Evolutionary conservation across 2,113 vertebrate genomes (phyloP).

Genomic region (Pandion haliaetus): DNA sequence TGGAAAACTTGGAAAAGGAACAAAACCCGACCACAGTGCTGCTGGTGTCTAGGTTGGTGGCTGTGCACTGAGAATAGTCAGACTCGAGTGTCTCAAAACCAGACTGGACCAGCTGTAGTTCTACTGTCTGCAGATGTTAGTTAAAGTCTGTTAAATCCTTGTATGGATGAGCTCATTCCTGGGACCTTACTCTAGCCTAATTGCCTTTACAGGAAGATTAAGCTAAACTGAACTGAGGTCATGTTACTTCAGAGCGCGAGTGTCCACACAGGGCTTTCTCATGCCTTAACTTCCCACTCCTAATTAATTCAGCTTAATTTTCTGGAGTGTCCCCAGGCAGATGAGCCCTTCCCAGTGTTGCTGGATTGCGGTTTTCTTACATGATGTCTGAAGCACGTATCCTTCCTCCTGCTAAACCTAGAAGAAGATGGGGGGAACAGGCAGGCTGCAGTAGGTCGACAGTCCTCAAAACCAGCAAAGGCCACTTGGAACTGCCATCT

Average conservation of each 20-base stretch:
- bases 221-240: background rate
- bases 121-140: background rate
- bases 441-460: background rate
- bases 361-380: background rate
- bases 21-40: background rate
- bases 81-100: background rate
- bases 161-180: background rate
- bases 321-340: background rate
- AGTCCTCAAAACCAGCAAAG: background rate
- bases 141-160: background rate
- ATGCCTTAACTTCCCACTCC: background rate
- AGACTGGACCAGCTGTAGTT: background rate
- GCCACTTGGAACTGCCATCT: background rate
- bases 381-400: fast-evolving
- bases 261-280: background rate
- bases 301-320: constrained; percentile 35
- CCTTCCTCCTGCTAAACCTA: background rate
- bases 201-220: background rate
- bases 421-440: background rate
- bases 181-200: background rate
- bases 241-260: background rate
- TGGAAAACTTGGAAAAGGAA: background rate
- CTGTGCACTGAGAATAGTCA: background rate
- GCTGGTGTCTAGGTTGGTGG: background rate
- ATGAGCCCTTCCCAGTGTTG: background rate